Evolutionary conservation across 2,888 invertebrate genomes (phyloP), one percentile per base, ranked within the genome.

Genomic region (Thelaira solivaga): DNA sequence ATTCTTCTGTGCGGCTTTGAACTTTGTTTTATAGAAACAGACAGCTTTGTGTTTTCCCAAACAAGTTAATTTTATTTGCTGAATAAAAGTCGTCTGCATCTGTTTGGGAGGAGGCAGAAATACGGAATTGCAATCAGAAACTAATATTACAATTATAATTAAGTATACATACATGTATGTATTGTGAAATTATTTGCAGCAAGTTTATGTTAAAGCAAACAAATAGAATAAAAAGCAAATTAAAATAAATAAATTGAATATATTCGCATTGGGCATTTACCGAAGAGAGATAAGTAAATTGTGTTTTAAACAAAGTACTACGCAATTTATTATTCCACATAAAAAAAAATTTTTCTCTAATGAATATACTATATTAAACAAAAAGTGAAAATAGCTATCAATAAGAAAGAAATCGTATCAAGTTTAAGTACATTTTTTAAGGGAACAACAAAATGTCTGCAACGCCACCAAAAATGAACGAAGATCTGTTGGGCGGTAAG

Each of bases 401-500:
- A n/a, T n/a, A n/a, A n/a, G n/a, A n/a, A 26, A 26, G 26, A 26
- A 26, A 26, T 26, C 6, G 26, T 6, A 26, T 6, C 4, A 13
- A 39, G 36, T n/a, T n/a, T n/a, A n/a, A 20, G 24, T 29, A 39
- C 8, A 24, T 39, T 24, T 41, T 39, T 45, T 51, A 55, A n/a
- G n/a, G n/a, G n/a, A n/a, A n/a, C 41, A 81, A 80, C 76, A 84
- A 86, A 83, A 89, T 88, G 88, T 88, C 88, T 80, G 84, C 89
- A 78, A 88, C 88, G 81, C 88, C 85, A 82, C 83, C 88, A 86
- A 88, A 86, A 85, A 83, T 83, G 80, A 85, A 85, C 71, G 89
- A 89, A 84, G 89, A 89, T 85, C 84, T 88, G 83, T 86, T 89
- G 76, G 88, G 89, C 83, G 88, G 88, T 88, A 85, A 88, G 89